Conservation (phyloP, 2,888 invertebrate genomes). For the Lamproptera curius region DNA sequence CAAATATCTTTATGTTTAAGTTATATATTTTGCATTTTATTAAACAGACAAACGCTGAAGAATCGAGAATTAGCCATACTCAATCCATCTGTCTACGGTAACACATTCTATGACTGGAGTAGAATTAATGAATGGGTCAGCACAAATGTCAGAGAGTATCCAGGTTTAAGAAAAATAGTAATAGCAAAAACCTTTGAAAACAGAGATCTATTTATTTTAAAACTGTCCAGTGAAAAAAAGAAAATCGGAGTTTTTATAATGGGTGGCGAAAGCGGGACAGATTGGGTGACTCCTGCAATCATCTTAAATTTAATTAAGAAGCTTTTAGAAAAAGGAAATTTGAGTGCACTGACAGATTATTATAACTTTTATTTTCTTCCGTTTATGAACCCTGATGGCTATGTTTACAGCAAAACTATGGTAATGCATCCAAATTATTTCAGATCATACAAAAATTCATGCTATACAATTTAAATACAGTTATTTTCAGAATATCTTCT, state of each 20-base stretch:
- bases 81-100: constrained; percentile 11
- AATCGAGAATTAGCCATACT: not conserved
- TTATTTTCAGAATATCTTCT: constrained; percentile 47
- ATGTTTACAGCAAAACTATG: constrained; percentile 43
- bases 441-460: not conserved
- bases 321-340: constrained; percentile 32
- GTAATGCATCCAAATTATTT: constrained; percentile 33
- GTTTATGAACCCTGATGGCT: constrained; percentile 66
- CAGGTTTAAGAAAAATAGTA: constrained; percentile 37
- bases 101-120: constrained; percentile 37
- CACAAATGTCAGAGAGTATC: constrained; percentile 29
- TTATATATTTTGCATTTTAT: too few relatives aligned
- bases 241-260: constrained; percentile 49
- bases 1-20: too few relatives aligned
- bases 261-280: constrained; percentile 59
- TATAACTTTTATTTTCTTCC: constrained; percentile 60
- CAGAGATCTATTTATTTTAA: constrained; percentile 48
- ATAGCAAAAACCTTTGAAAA: constrained; percentile 50
- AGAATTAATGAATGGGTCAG: constrained; percentile 39
- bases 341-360: constrained; percentile 31
- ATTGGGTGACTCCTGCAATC: constrained; percentile 55
- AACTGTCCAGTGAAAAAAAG: constrained; percentile 38
- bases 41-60: not conserved
- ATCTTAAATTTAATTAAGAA: constrained; percentile 43
- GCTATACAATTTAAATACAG: not conserved